These are phyloP conservation scores for Emberiza fucata DNA, from an alignment of 2,113 vertebrate species.

Conservation along the genomic window DNA sequence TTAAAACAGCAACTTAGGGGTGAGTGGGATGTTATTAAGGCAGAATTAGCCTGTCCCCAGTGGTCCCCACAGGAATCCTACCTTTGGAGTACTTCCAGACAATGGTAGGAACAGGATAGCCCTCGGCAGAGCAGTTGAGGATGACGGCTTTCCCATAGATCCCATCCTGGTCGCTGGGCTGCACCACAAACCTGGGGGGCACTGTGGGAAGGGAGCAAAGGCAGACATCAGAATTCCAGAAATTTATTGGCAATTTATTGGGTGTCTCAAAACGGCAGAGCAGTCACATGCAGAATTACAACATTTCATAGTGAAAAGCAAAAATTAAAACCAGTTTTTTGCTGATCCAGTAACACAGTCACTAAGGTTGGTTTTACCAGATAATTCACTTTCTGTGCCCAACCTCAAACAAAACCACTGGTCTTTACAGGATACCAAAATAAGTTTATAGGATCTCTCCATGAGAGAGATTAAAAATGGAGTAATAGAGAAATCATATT, in stretches of 20 bases:
- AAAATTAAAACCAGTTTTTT: not conserved
- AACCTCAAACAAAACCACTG: not conserved
- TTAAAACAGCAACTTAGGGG: not conserved
- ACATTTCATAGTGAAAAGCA: accelerated
- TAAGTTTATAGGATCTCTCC: not conserved
- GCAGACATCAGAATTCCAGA: not conserved
- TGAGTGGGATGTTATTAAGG: not conserved
- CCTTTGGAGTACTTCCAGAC: constrained; percentile 99
- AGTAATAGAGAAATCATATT: not conserved
- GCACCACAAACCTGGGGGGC: constrained; percentile 96
- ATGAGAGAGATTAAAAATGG: not conserved
- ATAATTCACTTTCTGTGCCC: not conserved
- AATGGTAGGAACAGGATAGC: constrained; percentile 95
- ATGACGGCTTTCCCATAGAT: constrained; percentile 97
- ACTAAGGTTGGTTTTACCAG: not conserved
- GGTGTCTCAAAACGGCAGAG: not conserved
- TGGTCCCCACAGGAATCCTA: constrained; percentile 41
- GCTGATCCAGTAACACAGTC: not conserved
- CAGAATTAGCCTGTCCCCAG: not conserved
- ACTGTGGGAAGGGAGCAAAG: constrained; percentile 72
- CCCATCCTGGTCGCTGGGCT: constrained; percentile 94
- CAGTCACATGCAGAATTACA: not conserved
- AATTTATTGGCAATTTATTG: not conserved
- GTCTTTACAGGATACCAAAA: not conserved
- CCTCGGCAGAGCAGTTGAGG: constrained; percentile 96